A percentile compares a stretch with the other conserved stretches of the same genome.
Conservation (phyloP, 2,797 vertebrate species). For the Microctenopoma stevenorrisi region DNA sequence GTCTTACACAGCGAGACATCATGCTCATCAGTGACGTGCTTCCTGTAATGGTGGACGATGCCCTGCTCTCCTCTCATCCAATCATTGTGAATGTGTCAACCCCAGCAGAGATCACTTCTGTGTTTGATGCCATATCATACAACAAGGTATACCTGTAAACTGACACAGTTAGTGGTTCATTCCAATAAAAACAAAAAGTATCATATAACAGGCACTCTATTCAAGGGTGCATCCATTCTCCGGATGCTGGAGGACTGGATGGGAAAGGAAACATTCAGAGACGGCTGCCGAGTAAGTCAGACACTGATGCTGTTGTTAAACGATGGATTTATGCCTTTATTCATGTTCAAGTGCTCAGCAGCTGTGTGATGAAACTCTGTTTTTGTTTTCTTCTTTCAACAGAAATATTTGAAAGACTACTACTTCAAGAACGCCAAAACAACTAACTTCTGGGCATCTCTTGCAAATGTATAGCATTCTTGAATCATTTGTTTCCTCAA, state of each 20-base stretch:
- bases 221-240: constrained; percentile 93
- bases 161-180: too few species aligned
- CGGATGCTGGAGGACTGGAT: constrained; percentile 95
- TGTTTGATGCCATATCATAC: constrained; percentile 96
- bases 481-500: neutral
- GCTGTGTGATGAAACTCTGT: neutral
- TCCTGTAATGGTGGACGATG: constrained; percentile 93
- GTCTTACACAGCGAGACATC: constrained; percentile 86
- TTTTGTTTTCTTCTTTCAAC: constrained; percentile 35
- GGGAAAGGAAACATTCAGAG: constrained; percentile 85
- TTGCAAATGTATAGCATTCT: constrained; percentile 81
- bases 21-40: constrained; percentile 91
- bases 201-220: neutral
- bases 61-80: constrained; percentile 92
- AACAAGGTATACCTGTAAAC: constrained; percentile 87
- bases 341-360: neutral
- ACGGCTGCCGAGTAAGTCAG: constrained; percentile 89
- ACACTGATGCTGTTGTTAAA: neutral
- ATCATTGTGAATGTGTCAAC: constrained; percentile 89
- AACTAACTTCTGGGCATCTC: constrained; percentile 90
- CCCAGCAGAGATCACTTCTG: constrained; percentile 95
- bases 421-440: constrained; percentile 92
- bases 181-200: neutral
- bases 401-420: constrained; percentile 87
- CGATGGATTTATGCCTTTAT: neutral